phyloP scores from a whole-genome alignment of 2,113 vertebrate species.

The Leptobrachium leishanense region DNA sequence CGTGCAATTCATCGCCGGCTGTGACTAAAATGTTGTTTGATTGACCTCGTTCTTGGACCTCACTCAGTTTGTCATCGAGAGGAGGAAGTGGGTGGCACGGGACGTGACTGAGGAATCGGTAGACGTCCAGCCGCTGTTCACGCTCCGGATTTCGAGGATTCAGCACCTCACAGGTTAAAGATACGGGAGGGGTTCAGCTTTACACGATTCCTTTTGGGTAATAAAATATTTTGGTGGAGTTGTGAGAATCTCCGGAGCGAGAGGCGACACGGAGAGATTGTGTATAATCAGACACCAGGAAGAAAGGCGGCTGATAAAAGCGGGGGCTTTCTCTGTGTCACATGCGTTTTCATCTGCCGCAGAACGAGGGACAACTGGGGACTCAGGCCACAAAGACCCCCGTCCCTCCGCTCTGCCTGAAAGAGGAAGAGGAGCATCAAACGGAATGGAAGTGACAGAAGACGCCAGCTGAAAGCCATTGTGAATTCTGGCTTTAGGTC shows the following conservation, averaged over 20 bases:
- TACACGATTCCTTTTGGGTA: conserved; percentile 53
- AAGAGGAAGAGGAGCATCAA: conserved; percentile 71
- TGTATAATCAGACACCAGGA: conserved; percentile 63
- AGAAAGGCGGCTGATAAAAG: conserved; percentile 71
- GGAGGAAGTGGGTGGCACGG: no score
- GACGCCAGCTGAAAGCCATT: conserved; percentile 64
- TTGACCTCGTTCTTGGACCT: no score
- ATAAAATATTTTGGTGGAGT: conserved; percentile 55
- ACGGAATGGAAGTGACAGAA: conserved; percentile 71
- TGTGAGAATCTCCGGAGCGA: conserved; percentile 50
- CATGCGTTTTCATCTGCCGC: conserved; percentile 56
- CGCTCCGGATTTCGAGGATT: no score
- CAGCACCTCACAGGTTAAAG: background rate
- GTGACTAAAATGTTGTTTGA: no score
- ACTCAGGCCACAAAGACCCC: conserved; percentile 57
- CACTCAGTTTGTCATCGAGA: no score
- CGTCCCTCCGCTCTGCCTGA: conserved; percentile 60
- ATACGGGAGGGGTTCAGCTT: conserved; percentile 53
- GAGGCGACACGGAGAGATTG: conserved; percentile 48
- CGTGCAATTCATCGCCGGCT: no score
- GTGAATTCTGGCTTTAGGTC: conserved; percentile 65
- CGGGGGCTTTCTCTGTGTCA: conserved; percentile 24
- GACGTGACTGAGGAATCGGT: no score
- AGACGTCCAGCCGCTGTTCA: background rate
- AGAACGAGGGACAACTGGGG: conserved; percentile 66